Base-by-base conservation (phyloP, 2,113 vertebrate genomes). In the Xenus cinereus region DNA sequence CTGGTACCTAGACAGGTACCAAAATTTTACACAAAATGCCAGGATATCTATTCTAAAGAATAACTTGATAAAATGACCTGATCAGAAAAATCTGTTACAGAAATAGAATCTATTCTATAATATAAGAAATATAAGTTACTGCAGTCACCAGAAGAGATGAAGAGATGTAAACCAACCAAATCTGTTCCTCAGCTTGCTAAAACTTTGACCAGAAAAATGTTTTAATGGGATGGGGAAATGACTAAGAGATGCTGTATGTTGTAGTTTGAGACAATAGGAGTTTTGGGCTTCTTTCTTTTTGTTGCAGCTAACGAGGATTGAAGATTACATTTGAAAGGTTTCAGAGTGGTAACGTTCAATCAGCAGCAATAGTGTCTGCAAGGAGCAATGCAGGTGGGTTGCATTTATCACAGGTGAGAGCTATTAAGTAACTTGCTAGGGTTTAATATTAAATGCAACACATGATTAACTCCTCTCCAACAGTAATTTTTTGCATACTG, bases 361-460 rank as follows among this genome's bases (percentile, higher is more conserved):
- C 1, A 3, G 45, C 67, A 95, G 83, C 76, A 66, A 14, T 5
- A 37, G 4, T 2, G 7, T 12, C 32, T 60, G 30, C 62, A 76
- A 60, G 82, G 43, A 79, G 82, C 62, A 92, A 35, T 26, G 57
- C 82, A 83, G 53, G 33, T 35, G 64, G 57, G 30, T 27, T 62
- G 45, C 41, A 41, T 57, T 94, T 69, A 50, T 32, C 1, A 0
- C 79, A 86, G 64, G n/a, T 77, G 51, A 75, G 43, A 84, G 64
- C 51, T 81, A 84, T 87, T 89, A 75, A 92, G 60, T 95, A 90
- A 93, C 86, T 88, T 84, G 8, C n/a, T 72, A 68, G 12, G 48
- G 69, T 96, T 96, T 95, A 95, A 89, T 91, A 92, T 95, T 95
- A 90, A 96, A 84, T 92, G 80, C 68, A 81, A 92, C 72, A 86